Conservation (phyloP, 2,113 vertebrate genomes). For the Turnix velox region DNA sequence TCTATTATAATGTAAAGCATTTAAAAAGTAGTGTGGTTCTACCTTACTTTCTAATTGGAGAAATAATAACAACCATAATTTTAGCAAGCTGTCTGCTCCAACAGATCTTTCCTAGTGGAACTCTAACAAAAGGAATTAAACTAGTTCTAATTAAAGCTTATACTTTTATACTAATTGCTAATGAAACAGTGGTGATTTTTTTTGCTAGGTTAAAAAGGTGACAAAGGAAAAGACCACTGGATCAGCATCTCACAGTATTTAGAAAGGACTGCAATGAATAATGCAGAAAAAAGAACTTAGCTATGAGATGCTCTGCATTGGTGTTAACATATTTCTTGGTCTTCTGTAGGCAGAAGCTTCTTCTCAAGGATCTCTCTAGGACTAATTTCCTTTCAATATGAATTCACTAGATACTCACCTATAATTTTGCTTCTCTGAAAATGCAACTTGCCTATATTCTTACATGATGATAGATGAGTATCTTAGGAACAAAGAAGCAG, state of each 20-base stretch:
- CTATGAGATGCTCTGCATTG: not conserved
- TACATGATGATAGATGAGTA: not conserved
- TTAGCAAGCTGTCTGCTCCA: not conserved
- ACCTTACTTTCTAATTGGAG: conserved; percentile 5
- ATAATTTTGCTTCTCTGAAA: not conserved
- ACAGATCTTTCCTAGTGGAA: not conserved
- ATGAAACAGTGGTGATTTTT: not conserved
- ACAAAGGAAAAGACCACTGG: not conserved
- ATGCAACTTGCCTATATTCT: not conserved
- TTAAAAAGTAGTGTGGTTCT: not conserved
- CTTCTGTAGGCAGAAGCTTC: not conserved
- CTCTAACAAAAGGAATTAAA: not conserved
- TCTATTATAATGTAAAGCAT: not conserved
- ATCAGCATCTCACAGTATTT: not conserved
- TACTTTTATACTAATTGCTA: not conserved
- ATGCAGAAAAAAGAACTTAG: not conserved
- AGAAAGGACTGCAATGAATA: not conserved
- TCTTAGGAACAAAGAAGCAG: not conserved
- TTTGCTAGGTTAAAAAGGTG: not conserved
- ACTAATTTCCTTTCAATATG: not conserved
- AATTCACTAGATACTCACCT: not conserved
- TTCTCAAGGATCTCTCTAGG: not conserved
- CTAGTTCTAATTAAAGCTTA: conserved; percentile 20
- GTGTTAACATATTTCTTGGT: not conserved
- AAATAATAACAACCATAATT: conserved; percentile 44